Conservation (phyloP, 92 coral and sea anemone species). For the Palythoa grandiflora region DNA sequence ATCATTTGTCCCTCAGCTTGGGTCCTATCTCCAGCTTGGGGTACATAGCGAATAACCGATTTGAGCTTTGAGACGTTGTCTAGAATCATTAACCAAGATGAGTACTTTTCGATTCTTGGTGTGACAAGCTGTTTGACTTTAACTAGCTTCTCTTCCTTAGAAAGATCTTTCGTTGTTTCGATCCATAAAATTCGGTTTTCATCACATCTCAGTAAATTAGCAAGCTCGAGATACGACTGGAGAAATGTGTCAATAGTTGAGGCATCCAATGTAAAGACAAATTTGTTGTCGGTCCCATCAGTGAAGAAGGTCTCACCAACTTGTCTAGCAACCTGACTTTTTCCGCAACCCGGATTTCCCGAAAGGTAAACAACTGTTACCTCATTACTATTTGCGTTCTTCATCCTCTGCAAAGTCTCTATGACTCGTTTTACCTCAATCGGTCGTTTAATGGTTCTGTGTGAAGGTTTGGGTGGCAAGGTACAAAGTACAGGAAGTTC, state of each 20-base stretch:
- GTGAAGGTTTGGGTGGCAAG: constrained; percentile 45
- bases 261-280: constrained; percentile 61
- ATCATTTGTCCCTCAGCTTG: constrained; percentile 30
- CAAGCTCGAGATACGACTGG: constrained; percentile 50
- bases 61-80: neutral
- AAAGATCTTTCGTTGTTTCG: neutral
- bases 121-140: constrained; percentile 10
- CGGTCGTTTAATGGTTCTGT: neutral
- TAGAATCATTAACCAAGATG: too few relatives aligned
- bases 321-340: too few relatives aligned
- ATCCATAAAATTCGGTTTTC: constrained; percentile 44
- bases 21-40: constrained; percentile 31
- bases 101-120: constrained; percentile 7
- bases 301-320: constrained; percentile 19
- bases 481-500: constrained; percentile 20
- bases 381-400: neutral
- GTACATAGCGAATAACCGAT: neutral
- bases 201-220: constrained; percentile 45
- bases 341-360: too few relatives aligned
- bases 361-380: constrained; percentile 6
- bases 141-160: too few relatives aligned
- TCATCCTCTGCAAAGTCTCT: constrained; percentile 2
- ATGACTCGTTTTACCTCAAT: neutral
- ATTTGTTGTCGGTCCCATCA: neutral
- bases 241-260: constrained; percentile 44